phyloP scores from a whole-genome alignment of 2,888 invertebrate genomes.

The Plutella xylostella region DNA sequence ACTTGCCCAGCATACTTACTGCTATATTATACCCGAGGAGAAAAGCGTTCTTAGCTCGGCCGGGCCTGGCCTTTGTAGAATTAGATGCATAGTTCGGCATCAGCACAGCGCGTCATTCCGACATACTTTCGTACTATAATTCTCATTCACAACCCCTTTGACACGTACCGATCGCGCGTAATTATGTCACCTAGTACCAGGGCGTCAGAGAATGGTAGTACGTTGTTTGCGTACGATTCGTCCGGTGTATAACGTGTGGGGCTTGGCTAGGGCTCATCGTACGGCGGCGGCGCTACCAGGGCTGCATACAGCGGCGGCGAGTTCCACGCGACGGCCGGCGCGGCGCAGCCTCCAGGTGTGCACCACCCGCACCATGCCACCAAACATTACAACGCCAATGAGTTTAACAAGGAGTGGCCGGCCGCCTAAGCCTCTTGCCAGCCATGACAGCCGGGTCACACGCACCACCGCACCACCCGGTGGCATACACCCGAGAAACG shows the following conservation, averaged over 20 bases:
- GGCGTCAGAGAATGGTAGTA: too few relatives aligned
- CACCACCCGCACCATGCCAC: constrained; percentile 68
- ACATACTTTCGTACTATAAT: too few relatives aligned
- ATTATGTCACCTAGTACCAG: background rate
- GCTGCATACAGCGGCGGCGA: constrained; percentile 47
- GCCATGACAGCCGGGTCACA: constrained; percentile 12
- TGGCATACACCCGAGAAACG: too few relatives aligned
- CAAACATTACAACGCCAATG: constrained; percentile 66
- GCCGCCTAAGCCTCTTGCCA: constrained; percentile 43
- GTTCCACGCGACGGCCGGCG: constrained; percentile 53
- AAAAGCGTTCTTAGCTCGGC: background rate
- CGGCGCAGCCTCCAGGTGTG: constrained; percentile 62
- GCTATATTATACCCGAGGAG: background rate
- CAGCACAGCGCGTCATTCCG: constrained; percentile 27
- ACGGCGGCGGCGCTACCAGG: constrained; percentile 62
- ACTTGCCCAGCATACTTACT: background rate
- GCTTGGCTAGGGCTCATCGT: constrained; percentile 56
- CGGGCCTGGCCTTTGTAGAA: background rate
- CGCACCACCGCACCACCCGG: background rate
- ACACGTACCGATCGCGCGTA: too few relatives aligned
- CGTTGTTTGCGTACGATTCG: too few relatives aligned
- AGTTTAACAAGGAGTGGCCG: constrained; percentile 70
- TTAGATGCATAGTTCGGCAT: constrained; percentile 21
- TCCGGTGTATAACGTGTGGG: constrained; percentile 9
- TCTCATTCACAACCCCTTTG: too few relatives aligned